These are phyloP conservation scores for Oxystoma pomonae DNA, from an alignment of 2,888 invertebrate species.

Conservation along the genomic window DNA sequence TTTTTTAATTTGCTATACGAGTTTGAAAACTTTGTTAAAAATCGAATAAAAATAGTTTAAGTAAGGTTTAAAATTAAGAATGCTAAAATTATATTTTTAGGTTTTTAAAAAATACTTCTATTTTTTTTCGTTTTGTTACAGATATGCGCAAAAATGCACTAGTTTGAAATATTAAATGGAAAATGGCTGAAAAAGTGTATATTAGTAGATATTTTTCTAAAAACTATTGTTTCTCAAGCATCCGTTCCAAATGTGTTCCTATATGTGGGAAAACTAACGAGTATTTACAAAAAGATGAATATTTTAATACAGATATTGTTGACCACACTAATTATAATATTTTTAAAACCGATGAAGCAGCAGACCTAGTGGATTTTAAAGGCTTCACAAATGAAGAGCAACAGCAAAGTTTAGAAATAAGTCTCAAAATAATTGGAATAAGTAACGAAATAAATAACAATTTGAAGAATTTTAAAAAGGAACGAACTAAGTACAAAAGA, in stretches of 20 bases:
- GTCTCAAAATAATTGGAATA: background rate
- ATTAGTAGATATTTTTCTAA: background rate
- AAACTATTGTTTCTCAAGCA: background rate
- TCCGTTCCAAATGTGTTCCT: too few species aligned
- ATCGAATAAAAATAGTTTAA: too few species aligned
- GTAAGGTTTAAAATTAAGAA: too few species aligned
- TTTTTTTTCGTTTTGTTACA: too few species aligned
- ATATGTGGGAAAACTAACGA: background rate
- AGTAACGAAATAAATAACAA: background rate
- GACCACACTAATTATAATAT: background rate
- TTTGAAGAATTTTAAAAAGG: background rate
- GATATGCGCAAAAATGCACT: too few species aligned
- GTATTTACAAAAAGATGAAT: background rate
- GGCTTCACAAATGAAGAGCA: background rate
- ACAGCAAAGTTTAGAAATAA: background rate
- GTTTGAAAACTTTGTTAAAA: too few species aligned
- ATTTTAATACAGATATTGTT: too few species aligned
- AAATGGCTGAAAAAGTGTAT: background rate
- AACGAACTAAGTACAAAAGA: background rate
- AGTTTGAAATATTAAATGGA: too few species aligned
- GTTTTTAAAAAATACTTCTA: background rate
- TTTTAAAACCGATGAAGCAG: background rate
- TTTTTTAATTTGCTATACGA: too few species aligned
- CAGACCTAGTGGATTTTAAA: background rate
- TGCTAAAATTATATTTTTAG: too few species aligned